Conservation (phyloP, 2,113 vertebrate species). For the Archocentrus centrarchus region DNA sequence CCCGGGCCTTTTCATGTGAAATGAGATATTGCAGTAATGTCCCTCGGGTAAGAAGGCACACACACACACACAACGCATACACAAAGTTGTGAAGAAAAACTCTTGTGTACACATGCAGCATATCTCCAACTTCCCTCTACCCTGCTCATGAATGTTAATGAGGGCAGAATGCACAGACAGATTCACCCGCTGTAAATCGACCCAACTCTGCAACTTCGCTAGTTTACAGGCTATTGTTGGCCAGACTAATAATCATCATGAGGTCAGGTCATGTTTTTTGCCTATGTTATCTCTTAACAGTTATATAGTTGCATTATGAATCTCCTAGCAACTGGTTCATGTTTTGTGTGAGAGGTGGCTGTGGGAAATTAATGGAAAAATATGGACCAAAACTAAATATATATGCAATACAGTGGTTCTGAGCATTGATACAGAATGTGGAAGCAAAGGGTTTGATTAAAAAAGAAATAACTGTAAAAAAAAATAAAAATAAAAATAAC, state of each 20-base stretch:
- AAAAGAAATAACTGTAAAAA: background rate
- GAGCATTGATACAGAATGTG: too few relatives aligned
- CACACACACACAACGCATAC: conserved; percentile 40
- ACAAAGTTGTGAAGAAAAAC: conserved; percentile 53
- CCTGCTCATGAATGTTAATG: conserved; percentile 69
- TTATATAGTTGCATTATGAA: background rate
- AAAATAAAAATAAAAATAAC: background rate
- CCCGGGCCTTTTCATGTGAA: conserved; percentile 79
- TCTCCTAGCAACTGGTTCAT: background rate
- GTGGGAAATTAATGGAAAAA: background rate
- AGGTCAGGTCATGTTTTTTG: background rate
- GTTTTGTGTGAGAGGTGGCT: background rate
- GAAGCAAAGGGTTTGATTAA: too few relatives aligned
- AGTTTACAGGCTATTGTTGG: conserved; percentile 28
- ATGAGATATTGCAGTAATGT: conserved; percentile 78
- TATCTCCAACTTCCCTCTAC: conserved; percentile 64
- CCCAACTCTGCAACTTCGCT: background rate
- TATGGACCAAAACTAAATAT: background rate
- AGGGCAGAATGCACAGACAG: conserved; percentile 32
- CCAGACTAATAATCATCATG: conserved; percentile 22
- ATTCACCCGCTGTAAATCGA: conserved; percentile 23
- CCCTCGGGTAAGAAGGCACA: conserved; percentile 71
- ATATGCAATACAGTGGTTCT: background rate
- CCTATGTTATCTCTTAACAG: background rate
- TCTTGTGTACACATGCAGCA: conserved; percentile 51